These are phyloP conservation scores for Periparus ater DNA, from an alignment of 2,797 vertebrate species.

Conservation along the genomic window DNA sequence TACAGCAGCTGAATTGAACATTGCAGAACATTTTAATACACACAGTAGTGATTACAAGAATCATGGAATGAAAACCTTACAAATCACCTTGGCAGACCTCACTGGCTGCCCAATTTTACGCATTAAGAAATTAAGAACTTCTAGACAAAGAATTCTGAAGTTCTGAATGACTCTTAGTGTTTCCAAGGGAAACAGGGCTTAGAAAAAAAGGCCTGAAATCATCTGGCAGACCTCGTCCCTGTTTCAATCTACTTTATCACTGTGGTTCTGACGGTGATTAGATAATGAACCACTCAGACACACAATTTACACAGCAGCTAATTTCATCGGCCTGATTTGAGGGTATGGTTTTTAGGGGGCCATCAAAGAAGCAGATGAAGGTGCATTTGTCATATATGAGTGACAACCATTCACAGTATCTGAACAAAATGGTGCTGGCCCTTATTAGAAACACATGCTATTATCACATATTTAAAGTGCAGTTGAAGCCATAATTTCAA, in stretches of 20 bases:
- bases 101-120: conserved; percentile 38
- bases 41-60: neutral
- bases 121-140: conserved; percentile 63
- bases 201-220: conserved; percentile 76
- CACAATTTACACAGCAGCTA: conserved; percentile 93
- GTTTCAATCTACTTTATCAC: conserved; percentile 92
- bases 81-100: conserved; percentile 34
- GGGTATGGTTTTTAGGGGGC: conserved; percentile 85
- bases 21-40: neutral
- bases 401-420: conserved; percentile 86
- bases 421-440: conserved; percentile 84
- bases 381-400: conserved; percentile 89
- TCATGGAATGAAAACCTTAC: conserved; percentile 30
- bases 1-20: neutral
- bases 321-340: conserved; percentile 91
- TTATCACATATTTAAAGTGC: conserved; percentile 87
- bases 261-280: conserved; percentile 93
- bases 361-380: conserved; percentile 81
- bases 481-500: conserved; percentile 85
- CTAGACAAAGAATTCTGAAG: conserved; percentile 75
- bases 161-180: conserved; percentile 74
- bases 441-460: conserved; percentile 85
- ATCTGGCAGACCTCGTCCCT: conserved; percentile 85
- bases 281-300: conserved; percentile 96
- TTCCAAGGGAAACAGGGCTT: conserved; percentile 82